A percentile compares a stretch with the other conserved stretches of the same genome.
phyloP scores from a whole-genome alignment of 2,797 vertebrate species.

The Gallirallus australis region DNA sequence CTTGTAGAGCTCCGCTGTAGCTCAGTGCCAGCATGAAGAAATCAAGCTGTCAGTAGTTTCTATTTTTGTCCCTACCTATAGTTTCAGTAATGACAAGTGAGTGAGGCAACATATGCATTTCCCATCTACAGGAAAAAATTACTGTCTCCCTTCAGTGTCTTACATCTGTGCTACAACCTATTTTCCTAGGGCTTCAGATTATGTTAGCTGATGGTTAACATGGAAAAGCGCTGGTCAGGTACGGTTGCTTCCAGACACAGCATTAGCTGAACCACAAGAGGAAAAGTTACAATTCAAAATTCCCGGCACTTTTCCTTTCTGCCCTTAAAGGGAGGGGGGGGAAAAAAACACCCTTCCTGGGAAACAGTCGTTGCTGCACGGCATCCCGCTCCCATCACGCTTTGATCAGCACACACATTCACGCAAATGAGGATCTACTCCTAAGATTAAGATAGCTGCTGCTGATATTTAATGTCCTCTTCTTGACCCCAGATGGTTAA shows the following conservation, averaged over 20 bases:
- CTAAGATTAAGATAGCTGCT: conserved; percentile 27
- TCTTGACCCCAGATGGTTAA: conserved; percentile 40
- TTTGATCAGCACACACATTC: conserved; percentile 26
- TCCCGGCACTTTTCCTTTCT: background rate
- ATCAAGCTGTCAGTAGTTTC: conserved; percentile 77
- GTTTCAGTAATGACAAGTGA: conserved; percentile 73
- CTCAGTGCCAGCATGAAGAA: conserved; percentile 73
- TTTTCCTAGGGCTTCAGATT: conserved; percentile 66
- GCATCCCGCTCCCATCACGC: background rate
- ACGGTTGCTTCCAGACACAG: conserved; percentile 22
- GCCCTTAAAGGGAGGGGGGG: background rate
- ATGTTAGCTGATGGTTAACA: conserved; percentile 67
- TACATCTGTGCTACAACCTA: conserved; percentile 59
- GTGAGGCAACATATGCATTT: conserved; percentile 71
- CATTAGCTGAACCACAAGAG: background rate
- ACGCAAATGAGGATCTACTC: background rate
- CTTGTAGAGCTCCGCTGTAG: conserved; percentile 68
- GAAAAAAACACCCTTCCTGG: background rate
- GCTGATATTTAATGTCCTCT: conserved; percentile 51
- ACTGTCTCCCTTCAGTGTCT: conserved; percentile 40
- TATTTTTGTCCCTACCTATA: conserved; percentile 78
- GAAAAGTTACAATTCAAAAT: background rate
- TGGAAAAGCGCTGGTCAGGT: conserved; percentile 60
- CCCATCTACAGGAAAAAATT: conserved; percentile 62
- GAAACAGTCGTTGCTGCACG: background rate